Base-by-base conservation (phyloP, 2,797 vertebrate genomes). In the Holocentrus rufus region DNA sequence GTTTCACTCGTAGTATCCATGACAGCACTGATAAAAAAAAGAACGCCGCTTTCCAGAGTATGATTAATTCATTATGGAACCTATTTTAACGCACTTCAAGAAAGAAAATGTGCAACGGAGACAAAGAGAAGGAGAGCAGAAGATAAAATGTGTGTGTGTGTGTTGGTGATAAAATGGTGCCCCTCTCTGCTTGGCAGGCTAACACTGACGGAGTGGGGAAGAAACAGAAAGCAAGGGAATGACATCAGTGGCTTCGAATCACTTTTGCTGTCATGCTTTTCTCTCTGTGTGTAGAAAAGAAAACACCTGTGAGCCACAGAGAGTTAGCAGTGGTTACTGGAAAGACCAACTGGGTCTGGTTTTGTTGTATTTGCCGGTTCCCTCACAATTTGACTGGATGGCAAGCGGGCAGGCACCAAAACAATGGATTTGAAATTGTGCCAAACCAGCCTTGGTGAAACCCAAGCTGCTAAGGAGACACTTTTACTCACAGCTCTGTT, bases 141-240 rank as follows among this genome's bases (percentile, higher is more conserved):
- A 39, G 36, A 39, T 39, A 39, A 23, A 34, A 23, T 36, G 55
- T 46, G 65, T 62, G n/a, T 55, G 54, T 27, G 72, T 3, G 30
- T 7, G n/a, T n/a, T n/a, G n/a, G n/a, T 90, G 92, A 94, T 93
- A 93, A 95, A 95, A 95, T 95, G 92, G 93, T 85, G 85, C 89
- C 93, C 76, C 86, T 56, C 46, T 76, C 50, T 83, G 81, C 89
- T 83, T 69, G 67, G 83, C 90, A 91, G 89, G 85, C 85, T 88
- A 36, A 10, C 14, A 49, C 23, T 22, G 71, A 66, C 34, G 60
- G 56, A 71, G 50, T 36, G 25, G 9, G 44, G 36, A 65, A 25
- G 53, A 62, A 57, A 50, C 47, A 53, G n/a, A 72, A 69, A 76
- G 66, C 31, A 22, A 25, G 22, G 25, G 14, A 58, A 13, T 23